Evolutionary conservation across 2,113 vertebrate species (phyloP).

Genomic region (Stictonetta naevosa): DNA sequence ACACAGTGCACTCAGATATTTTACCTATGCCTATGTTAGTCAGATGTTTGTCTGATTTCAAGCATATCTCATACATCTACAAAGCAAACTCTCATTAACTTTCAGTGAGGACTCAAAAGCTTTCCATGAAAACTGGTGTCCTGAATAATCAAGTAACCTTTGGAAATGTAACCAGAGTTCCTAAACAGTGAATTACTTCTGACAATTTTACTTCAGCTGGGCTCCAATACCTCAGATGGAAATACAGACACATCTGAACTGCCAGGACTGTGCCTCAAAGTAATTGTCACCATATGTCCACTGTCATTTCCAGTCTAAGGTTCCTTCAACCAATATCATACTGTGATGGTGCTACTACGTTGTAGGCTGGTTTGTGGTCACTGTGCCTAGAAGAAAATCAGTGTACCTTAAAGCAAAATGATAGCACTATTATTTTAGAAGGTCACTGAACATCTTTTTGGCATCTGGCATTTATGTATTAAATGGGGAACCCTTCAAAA

Average conservation of each 20-base stretch:
- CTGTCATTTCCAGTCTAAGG: neutral
- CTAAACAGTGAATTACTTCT: neutral
- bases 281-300: neutral
- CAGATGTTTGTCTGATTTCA: neutral
- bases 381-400: neutral
- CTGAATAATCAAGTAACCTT: neutral
- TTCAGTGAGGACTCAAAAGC: neutral
- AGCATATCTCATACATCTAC: neutral
- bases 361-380: neutral
- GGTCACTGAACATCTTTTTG: slow-evolving; percentile 35
- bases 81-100: neutral
- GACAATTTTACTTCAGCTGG: neutral
- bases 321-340: neutral
- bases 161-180: neutral
- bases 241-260: neutral
- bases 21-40: neutral
- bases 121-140: neutral
- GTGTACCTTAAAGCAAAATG: neutral
- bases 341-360: neutral
- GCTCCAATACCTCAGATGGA: accelerated
- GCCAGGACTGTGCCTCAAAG: neutral
- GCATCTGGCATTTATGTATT: slow-evolving; percentile 48
- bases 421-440: slow-evolving; percentile 1
- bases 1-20: accelerated
- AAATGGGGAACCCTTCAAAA: slow-evolving; percentile 20